Conservation (phyloP, 1,140 invertebrate genomes). For the Eumaeus atala region DNA sequence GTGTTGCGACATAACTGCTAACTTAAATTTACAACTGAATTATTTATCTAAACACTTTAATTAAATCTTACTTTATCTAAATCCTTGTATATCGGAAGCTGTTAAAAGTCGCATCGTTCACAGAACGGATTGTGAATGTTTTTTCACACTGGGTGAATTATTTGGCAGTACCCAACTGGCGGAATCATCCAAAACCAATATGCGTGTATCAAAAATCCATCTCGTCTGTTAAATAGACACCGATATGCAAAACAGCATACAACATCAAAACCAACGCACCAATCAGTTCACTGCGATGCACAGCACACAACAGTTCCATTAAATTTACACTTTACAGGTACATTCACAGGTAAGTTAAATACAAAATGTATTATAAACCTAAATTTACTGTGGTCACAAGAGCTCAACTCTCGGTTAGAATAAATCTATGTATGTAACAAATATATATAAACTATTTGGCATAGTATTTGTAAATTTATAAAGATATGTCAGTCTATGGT, state of each 20-base stretch:
- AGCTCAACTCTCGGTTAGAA: constrained; percentile 53
- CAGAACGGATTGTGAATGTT: constrained; percentile 68
- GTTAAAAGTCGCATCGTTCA: constrained; percentile 70
- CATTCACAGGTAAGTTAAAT: constrained; percentile 67
- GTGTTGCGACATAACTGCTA: constrained; percentile 70
- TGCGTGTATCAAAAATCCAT: constrained; percentile 29
- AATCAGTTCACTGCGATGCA: constrained; percentile 69
- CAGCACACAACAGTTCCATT: constrained; percentile 42
- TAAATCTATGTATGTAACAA: constrained; percentile 43
- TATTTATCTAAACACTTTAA: constrained; percentile 66
- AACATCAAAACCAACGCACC: constrained; percentile 45
- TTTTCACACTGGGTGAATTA: constrained; percentile 62
- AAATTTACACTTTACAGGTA: constrained; percentile 73
- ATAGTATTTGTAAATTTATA: constrained; percentile 32
- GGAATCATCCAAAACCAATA: constrained; percentile 28
- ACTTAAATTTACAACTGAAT: constrained; percentile 73
- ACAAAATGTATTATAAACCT: constrained; percentile 65
- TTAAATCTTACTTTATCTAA: constrained; percentile 66
- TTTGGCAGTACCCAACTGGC: constrained; percentile 70
- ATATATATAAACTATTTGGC: constrained; percentile 60
- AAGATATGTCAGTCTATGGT: constrained; percentile 21
- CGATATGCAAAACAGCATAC: constrained; percentile 63
- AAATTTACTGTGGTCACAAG: constrained; percentile 61
- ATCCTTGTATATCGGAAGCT: constrained; percentile 65
- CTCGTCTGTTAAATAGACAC: constrained; percentile 55